phyloP scores from a whole-genome alignment of 1,140 invertebrate species.

The Thaumatotibia leucotreta region DNA sequence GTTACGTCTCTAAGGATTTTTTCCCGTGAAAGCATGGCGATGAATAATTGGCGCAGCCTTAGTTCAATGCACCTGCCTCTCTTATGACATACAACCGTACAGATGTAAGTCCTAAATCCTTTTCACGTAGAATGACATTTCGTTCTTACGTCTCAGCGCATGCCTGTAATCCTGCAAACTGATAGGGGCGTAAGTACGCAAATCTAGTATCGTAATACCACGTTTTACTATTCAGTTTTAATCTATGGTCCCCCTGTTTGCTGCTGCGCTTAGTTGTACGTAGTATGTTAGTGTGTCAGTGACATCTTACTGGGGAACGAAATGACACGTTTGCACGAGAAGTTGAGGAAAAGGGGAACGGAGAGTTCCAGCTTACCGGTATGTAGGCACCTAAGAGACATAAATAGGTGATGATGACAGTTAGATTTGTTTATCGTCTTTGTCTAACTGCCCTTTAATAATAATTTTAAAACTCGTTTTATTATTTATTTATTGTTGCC shows the following conservation, averaged over 20 bases:
- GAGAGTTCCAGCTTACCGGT: neutral
- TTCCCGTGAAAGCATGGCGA: constrained; percentile 27
- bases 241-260: constrained; percentile 15
- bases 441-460: no score
- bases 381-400: no score
- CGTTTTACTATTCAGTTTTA: neutral
- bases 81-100: neutral
- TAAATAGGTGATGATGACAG: no score
- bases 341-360: neutral
- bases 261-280: constrained; percentile 13
- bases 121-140: neutral
- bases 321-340: constrained; percentile 8
- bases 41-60: constrained; percentile 33
- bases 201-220: neutral
- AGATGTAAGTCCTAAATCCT: neutral
- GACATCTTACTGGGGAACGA: constrained; percentile 18
- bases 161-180: neutral
- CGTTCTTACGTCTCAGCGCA: neutral
- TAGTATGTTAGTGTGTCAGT: constrained; percentile 26
- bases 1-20: constrained; percentile 22
- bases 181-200: neutral
- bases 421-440: no score
- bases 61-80: constrained; percentile 29
- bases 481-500: no score
- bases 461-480: no score